These are phyloP conservation scores for Eremophila alpestris DNA, from an alignment of 2,797 vertebrate genomes.

Conservation along the genomic window DNA sequence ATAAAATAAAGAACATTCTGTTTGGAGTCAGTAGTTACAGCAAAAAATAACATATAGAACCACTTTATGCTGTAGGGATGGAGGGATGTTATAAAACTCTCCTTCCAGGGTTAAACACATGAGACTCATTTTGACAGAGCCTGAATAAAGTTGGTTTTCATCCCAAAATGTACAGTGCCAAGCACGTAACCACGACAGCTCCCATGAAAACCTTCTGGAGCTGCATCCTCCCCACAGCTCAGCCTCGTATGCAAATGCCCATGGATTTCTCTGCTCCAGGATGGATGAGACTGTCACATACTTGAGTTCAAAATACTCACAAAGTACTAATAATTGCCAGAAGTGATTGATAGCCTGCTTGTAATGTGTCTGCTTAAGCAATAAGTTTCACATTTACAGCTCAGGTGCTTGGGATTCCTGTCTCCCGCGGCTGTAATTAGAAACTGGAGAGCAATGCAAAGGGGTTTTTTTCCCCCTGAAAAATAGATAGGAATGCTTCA, in stretches of 20 bases:
- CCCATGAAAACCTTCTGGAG: background rate
- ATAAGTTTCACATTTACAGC: background rate
- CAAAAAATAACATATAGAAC: background rate
- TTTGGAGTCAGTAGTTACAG: background rate
- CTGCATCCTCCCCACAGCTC: background rate
- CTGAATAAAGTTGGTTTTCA: background rate
- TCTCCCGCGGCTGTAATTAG: background rate
- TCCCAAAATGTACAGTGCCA: accelerated
- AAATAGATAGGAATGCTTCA: background rate
- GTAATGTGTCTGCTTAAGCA: background rate
- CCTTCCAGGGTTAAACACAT: background rate
- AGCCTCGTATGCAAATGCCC: background rate
- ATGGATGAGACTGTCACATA: conserved; percentile 11
- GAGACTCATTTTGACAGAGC: background rate
- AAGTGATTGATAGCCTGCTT: background rate
- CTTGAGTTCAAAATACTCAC: background rate
- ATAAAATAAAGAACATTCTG: background rate
- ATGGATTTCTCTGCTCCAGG: background rate
- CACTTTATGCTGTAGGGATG: background rate
- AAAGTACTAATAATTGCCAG: conserved; percentile 21
- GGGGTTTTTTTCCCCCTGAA: background rate
- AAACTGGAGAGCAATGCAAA: background rate
- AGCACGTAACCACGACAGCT: background rate
- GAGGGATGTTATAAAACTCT: background rate
- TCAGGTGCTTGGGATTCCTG: background rate